Evolutionary conservation across 2,797 vertebrate genomes (phyloP).

Genomic region (Anguilla obscura): DNA sequence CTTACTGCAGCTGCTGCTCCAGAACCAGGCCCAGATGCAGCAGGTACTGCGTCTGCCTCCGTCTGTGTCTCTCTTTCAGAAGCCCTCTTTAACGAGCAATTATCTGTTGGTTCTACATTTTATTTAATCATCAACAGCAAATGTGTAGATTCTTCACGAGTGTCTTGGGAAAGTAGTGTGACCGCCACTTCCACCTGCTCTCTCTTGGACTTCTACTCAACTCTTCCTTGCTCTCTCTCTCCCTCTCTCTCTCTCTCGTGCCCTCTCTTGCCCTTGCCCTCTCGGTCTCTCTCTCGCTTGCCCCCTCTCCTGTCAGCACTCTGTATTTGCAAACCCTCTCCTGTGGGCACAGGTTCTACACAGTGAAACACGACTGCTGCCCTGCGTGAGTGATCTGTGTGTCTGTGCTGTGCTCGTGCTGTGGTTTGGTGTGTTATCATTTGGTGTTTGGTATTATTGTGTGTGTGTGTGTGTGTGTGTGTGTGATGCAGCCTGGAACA

Average conservation of each 20-base stretch:
- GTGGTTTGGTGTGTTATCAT: background rate
- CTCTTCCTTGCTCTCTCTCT: background rate
- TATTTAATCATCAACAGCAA: background rate
- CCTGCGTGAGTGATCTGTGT: slow-evolving; percentile 72
- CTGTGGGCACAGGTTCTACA: slow-evolving; percentile 79
- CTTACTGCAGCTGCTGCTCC: slow-evolving; percentile 85
- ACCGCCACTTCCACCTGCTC: background rate
- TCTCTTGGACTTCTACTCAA: background rate
- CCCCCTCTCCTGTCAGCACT: slow-evolving; percentile 69
- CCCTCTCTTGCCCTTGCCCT: slow-evolving; percentile 15
- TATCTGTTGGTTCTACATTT: background rate
- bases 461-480: background rate
- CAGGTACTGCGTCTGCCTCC: slow-evolving; percentile 71
- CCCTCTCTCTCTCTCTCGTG: slow-evolving; percentile 3
- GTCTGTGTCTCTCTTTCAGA: background rate
- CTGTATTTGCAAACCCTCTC: slow-evolving; percentile 76
- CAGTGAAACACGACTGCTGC: slow-evolving; percentile 68
- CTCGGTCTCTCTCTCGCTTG: background rate
- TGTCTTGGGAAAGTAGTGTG: background rate
- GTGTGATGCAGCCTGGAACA: background rate
- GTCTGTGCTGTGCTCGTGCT: slow-evolving; percentile 29
- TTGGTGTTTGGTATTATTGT: background rate
- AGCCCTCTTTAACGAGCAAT: background rate
- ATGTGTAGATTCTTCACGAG: background rate
- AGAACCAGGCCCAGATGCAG: slow-evolving; percentile 79